A percentile compares a stretch with the other conserved stretches of the same genome.
phyloP scores from a whole-genome alignment of 2,797 vertebrate species.

The Echiichthys vipera region DNA sequence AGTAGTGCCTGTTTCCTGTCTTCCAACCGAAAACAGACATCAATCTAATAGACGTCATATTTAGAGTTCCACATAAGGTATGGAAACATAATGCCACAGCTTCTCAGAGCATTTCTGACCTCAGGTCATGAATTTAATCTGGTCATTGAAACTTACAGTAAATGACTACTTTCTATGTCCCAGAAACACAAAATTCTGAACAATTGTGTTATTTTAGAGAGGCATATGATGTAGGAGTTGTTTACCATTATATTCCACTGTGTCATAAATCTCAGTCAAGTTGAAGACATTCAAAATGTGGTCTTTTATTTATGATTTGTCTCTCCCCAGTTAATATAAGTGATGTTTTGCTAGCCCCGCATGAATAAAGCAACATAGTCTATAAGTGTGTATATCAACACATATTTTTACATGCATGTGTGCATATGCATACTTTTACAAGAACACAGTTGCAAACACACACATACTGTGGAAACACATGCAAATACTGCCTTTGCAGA shows the following conservation, averaged over 20 bases:
- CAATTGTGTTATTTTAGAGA: not conserved
- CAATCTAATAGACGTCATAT: slow-evolving; percentile 34
- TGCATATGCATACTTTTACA: not conserved
- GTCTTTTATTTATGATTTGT: not conserved
- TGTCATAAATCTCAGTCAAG: not conserved
- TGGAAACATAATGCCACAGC: slow-evolving; percentile 3
- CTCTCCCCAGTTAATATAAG: not conserved
- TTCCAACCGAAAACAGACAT: slow-evolving; percentile 39
- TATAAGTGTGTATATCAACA: not conserved
- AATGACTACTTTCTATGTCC: not conserved
- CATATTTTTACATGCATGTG: not conserved
- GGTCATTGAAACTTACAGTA: not conserved
- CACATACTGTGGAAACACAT: not conserved
- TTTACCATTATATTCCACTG: not conserved
- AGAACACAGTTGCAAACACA: not conserved
- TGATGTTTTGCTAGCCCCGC: not conserved
- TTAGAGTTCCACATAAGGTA: slow-evolving; percentile 48
- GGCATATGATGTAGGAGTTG: not conserved
- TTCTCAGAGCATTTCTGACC: slow-evolving; percentile 42
- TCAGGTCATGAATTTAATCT: slow-evolving; percentile 11
- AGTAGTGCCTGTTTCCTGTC: slow-evolving; percentile 48
- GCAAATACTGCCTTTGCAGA: slow-evolving; percentile 12
- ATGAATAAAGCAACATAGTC: not conserved
- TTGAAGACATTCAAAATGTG: not conserved
- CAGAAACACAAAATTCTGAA: not conserved